Evolutionary conservation across 2,888 invertebrate genomes (phyloP).

Genomic region (Hydriomena furcata): DNA sequence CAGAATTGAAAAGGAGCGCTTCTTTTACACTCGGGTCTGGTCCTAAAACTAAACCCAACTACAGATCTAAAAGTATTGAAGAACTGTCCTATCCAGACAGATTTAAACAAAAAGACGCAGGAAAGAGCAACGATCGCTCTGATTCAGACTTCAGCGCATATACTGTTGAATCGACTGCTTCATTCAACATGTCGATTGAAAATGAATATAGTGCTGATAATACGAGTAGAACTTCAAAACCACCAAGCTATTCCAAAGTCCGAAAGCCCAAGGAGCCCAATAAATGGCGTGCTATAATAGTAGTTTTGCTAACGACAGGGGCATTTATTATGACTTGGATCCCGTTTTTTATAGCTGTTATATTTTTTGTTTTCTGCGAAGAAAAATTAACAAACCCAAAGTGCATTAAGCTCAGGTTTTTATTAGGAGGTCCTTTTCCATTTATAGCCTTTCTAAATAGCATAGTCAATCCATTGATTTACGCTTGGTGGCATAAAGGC

Average conservation of each 20-base stretch:
- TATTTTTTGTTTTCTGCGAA: slow-evolving; percentile 81
- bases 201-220: slow-evolving; percentile 38
- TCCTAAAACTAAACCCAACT: slow-evolving; percentile 34
- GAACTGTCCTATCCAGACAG: slow-evolving; percentile 45
- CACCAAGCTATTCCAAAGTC: slow-evolving; percentile 24
- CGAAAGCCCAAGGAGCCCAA: slow-evolving; percentile 61
- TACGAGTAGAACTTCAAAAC: background rate
- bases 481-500: slow-evolving; percentile 89
- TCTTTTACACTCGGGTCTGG: slow-evolving; percentile 49
- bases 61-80: slow-evolving; percentile 56
- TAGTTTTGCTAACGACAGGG: slow-evolving; percentile 85
- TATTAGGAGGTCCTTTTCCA: slow-evolving; percentile 84
- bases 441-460: slow-evolving; percentile 85
- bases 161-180: slow-evolving; percentile 52
- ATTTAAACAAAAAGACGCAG: slow-evolving; percentile 32
- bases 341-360: slow-evolving; percentile 84
- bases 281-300: slow-evolving; percentile 85
- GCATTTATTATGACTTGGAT: slow-evolving; percentile 85
- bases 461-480: slow-evolving; percentile 85
- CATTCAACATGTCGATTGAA: slow-evolving; percentile 22
- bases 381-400: slow-evolving; percentile 65
- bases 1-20: slow-evolving; percentile 56
- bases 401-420: slow-evolving; percentile 74
- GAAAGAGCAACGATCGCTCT: slow-evolving; percentile 35
- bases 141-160: slow-evolving; percentile 60